Base-by-base conservation (phyloP, 2,888 invertebrate genomes). In the Polyploca ridens region DNA sequence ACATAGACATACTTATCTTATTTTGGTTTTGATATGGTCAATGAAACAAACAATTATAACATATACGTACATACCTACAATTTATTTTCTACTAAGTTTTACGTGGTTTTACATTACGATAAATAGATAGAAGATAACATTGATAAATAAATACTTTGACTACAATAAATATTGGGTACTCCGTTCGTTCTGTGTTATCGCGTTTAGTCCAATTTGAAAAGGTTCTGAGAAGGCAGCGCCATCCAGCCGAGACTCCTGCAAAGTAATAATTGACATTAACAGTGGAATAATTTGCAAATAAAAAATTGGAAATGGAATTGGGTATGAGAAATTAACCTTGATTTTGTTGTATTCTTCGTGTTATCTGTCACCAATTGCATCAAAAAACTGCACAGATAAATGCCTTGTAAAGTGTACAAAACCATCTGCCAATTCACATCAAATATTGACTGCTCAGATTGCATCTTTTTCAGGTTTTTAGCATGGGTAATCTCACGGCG, bases 371-470 rank as follows among this genome's bases (percentile, higher is more conserved):
- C 62, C 70, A 86, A 71, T 65, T 90, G 87, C 65, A 83, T 70
- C 49, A 91, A 64, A 6, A 92, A 69, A 6, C 85, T 79, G 67
- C 86, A 82, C 33, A 92, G 65, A 69, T 93, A 93, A 58, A 88
- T 79, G 13, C 77, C 88, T 79, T 93, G 92, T 63, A 93, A 59
- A 14, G 86, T 82, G 69, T 90, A 91, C 62, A 93, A 78, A n/a
- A 89, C 58, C 64, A 85, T 83, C 72, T 88, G 86, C 91, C 89
- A 90, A 66, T 78, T 85, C 46, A 75, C 71, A 11, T 44, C 62
- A 33, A 62, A 19, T 16, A 69, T 61, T 58, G 71, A 62, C 27
- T 69, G 69, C 63, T 75, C 70, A 11, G 69, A 35, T 14, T 73
- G 63, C n/a, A 54, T 68, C 41, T 72, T 72, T n/a, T 61, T 64